Evolutionary conservation across 2,888 invertebrate species (phyloP), one percentile per base, ranked within the genome.

Genomic region (Unio pictorum): DNA sequence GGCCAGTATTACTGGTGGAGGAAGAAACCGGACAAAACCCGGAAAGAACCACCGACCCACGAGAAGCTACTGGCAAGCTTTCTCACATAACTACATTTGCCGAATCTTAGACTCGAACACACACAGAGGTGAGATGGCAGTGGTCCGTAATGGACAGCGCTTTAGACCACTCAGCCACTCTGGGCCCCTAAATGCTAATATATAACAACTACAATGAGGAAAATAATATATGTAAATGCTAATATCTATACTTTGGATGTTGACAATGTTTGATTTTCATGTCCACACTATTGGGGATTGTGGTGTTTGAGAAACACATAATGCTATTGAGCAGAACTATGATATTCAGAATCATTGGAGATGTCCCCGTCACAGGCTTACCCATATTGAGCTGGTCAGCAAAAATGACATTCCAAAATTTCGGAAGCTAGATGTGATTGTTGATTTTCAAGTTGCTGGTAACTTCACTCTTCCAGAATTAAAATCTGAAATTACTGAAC

Each of bases 281-380:
- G 64, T 76, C 17, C 76, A 76, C 55, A 71, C 76, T 11, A 76
- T 76, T 11, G 76, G 76, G 28, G 76, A 76, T 28, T 69, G 73
- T 17, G 76, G 73, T 23, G 62, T 76, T 15, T 18, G 34, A 5
- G 73, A 76, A 62, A 55, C 69, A n/a, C 63, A 72, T 4, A 68
- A 76, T 65, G 76, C 76, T 18, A 70, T 76, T 28, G 64, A 68
- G 18, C 45, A 45, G 45, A 57, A 62, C 54, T 23, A 54, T 11
- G 60, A 57, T 3, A 7, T 67, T 17, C 11, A 64, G 34, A 28
- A 66, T 28, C 20, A 7, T 26, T 7, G 30, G 0, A 60, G 55
- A 28, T 55, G 45, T 11, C 55, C 73, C 8, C 64, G 75, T 8
- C 75, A 76, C 58, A 67, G 75, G 11, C 61, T 76, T 8, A 73